Percentiles rank a stretch among this genome's conserved stretches.
These are phyloP conservation scores for Mallotus villosus DNA, from an alignment of 2,797 vertebrate genomes.

Conservation along the genomic window DNA sequence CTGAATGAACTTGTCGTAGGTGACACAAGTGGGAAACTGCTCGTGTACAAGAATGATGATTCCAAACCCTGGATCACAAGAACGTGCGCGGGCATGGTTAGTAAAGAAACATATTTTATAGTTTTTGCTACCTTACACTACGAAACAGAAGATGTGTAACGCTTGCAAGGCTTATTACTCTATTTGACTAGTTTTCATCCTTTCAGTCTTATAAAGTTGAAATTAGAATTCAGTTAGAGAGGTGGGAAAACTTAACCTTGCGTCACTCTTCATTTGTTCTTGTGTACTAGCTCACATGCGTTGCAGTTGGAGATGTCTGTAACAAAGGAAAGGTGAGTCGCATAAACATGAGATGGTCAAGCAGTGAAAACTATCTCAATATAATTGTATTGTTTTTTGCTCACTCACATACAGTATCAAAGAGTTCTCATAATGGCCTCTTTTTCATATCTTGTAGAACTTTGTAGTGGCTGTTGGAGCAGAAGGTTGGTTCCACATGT, in stretches of 20 bases:
- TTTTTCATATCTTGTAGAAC: conserved; percentile 74
- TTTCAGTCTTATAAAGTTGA: no score
- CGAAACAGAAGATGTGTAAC: background rate
- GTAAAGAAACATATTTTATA: conserved; percentile 30
- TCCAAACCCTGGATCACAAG: conserved; percentile 88
- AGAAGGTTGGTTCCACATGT: conserved; percentile 97
- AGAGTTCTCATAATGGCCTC: background rate
- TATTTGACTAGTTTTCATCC: no score
- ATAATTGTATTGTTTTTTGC: background rate
- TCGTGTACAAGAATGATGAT: conserved; percentile 91
- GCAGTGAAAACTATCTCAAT: background rate
- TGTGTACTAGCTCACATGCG: conserved; percentile 87
- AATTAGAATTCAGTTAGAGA: no score
- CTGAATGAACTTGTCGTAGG: conserved; percentile 94
- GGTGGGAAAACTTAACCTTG: background rate
- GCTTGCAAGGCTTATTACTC: background rate
- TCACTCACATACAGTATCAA: background rate
- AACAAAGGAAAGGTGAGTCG: conserved; percentile 91
- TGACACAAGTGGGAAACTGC: conserved; percentile 90
- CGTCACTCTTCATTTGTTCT: conserved; percentile 10
- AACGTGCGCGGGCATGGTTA: conserved; percentile 92
- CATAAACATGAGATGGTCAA: background rate
- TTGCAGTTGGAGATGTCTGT: conserved; percentile 92
- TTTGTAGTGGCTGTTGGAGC: conserved; percentile 91
- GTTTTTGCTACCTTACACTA: no score